Evolutionary conservation across 2,797 vertebrate genomes (phyloP).

Genomic region (Carduelis carduelis): DNA sequence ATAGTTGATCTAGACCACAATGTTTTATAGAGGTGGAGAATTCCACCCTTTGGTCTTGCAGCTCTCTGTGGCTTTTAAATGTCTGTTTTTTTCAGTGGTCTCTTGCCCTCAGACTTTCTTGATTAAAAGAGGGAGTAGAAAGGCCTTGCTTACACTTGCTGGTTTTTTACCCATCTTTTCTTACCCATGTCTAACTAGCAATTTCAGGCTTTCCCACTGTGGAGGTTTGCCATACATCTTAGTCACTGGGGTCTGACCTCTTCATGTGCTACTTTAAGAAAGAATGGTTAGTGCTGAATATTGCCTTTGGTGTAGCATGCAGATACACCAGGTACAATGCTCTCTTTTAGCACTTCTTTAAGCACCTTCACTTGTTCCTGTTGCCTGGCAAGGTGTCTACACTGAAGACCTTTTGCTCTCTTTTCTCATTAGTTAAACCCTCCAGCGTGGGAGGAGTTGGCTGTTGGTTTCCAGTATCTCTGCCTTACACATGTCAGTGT

Average conservation of each 20-base stretch:
- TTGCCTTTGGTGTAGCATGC: neutral
- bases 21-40: neutral
- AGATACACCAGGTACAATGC: neutral
- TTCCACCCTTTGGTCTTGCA: neutral
- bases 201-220: neutral
- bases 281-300: neutral
- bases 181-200: neutral
- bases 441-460: fast-evolving
- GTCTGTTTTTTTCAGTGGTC: neutral
- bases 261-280: neutral
- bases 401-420: neutral
- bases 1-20: neutral
- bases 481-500: neutral
- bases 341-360: neutral
- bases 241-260: neutral
- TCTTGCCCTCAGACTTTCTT: neutral
- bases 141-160: neutral
- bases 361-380: fast-evolving
- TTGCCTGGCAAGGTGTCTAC: neutral
- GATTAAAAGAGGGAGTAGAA: neutral
- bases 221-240: neutral
- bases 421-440: neutral
- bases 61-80: neutral
- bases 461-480: neutral
- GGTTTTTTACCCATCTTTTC: neutral